phyloP scores from a whole-genome alignment of 2,888 invertebrate genomes.

The Oxycera nigricornis region DNA sequence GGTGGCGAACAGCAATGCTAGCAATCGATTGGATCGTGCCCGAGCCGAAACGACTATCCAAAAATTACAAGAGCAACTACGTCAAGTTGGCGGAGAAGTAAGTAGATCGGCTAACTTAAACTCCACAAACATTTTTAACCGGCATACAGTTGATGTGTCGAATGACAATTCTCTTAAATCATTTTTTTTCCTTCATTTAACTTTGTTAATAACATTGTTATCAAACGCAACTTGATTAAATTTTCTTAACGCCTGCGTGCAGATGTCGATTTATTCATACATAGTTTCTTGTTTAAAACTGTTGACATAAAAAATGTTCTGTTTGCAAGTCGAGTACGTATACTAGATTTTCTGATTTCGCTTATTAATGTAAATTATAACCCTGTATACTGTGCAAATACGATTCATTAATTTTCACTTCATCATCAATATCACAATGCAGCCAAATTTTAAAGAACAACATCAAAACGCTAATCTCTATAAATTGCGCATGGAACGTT shows the following conservation, averaged over 20 bases:
- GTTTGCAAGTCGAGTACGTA: background rate
- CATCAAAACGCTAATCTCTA: background rate
- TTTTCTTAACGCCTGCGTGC: background rate
- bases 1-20: conserved; percentile 62
- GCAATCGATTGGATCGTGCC: conserved; percentile 52
- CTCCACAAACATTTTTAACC: background rate
- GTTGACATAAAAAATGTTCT: background rate
- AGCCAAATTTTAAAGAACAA: background rate
- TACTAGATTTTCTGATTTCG: background rate
- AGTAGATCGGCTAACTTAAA: conserved; percentile 44
- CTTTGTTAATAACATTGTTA: conserved; percentile 6
- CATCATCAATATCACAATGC: background rate
- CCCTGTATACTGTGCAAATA: conserved; percentile 19
- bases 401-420: conserved; percentile 5
- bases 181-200: conserved; percentile 18
- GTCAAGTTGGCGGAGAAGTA: conserved; percentile 62
- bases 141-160: conserved; percentile 29
- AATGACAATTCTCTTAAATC: conserved; percentile 16
- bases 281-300: background rate
- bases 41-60: conserved; percentile 60
- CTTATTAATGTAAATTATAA: conserved; percentile 21
- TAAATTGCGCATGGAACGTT: background rate
- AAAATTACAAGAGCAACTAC: conserved; percentile 60
- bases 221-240: background rate
- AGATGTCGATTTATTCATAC: background rate